Evolutionary conservation across 2,888 invertebrate species (phyloP).

Genomic region (Syrphus vitripennis): DNA sequence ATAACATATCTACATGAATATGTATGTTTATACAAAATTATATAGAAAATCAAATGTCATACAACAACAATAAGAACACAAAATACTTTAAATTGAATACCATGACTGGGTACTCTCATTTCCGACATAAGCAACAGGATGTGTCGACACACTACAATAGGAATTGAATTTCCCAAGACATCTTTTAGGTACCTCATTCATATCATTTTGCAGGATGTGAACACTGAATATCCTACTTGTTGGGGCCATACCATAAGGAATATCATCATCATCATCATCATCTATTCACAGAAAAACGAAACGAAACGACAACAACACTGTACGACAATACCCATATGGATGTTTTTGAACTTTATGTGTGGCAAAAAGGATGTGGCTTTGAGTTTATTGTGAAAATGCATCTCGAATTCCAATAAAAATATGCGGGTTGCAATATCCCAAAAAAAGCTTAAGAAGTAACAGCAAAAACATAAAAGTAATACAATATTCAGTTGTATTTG

Average conservation of each 20-base stretch:
- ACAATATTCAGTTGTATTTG: no score
- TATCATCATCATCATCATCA: conserved; percentile 30
- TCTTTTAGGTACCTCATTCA: conserved; percentile 59
- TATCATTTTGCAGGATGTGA: conserved; percentile 64
- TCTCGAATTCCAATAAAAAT: conserved; percentile 40
- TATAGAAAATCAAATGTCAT: conserved; percentile 55
- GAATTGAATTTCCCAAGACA: conserved; percentile 69
- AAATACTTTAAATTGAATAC: conserved; percentile 53
- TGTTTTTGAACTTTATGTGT: conserved; percentile 38
- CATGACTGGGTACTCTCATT: conserved; percentile 63
- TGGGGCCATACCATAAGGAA: conserved; percentile 51
- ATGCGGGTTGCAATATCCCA: conserved; percentile 1
- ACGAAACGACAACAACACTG: no score
- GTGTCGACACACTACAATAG: conserved; percentile 66
- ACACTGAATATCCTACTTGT: conserved; percentile 61
- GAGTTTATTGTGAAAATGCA: conserved; percentile 26
- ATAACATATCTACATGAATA: background rate
- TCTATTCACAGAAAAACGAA: conserved; percentile 23
- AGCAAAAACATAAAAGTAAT: background rate
- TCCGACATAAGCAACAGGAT: conserved; percentile 71
- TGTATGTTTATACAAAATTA: background rate
- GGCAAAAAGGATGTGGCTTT: conserved; percentile 44
- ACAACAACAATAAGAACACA: conserved; percentile 54
- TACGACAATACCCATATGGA: conserved; percentile 20
- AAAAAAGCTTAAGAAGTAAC: background rate